Evolutionary conservation across 2,113 vertebrate species (phyloP).

Genomic region (Talpa occidentalis): DNA sequence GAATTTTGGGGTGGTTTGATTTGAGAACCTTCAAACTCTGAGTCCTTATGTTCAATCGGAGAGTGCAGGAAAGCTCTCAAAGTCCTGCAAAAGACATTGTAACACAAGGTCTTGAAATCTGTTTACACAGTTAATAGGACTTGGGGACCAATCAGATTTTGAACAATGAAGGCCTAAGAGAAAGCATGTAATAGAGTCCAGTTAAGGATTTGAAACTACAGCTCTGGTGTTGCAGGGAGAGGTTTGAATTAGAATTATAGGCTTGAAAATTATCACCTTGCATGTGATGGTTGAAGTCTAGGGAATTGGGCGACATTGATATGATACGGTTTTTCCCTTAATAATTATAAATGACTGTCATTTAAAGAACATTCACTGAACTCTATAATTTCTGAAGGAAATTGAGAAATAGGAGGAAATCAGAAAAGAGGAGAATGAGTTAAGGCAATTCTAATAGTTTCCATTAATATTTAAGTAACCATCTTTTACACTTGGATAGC

Average conservation of each 20-base stretch:
- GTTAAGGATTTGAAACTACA: neutral
- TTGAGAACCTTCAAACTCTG: no score
- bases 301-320: no score
- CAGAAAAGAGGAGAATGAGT: neutral
- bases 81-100: neutral
- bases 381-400: neutral
- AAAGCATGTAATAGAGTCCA: neutral
- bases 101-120: neutral
- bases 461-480: neutral
- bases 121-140: neutral
- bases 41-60: neutral
- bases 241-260: neutral
- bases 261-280: neutral
- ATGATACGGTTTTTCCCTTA: neutral
- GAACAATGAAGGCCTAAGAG: neutral
- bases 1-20: no score
- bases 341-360: neutral
- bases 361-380: neutral
- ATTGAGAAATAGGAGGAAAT: conserved; percentile 13
- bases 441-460: neutral
- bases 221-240: neutral
- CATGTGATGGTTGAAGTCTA: neutral
- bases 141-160: neutral
- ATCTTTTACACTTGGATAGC: neutral
- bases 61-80: neutral